Evolutionary conservation across 2,888 invertebrate species (phyloP).

Genomic region (Chrysolina oricalcia): DNA sequence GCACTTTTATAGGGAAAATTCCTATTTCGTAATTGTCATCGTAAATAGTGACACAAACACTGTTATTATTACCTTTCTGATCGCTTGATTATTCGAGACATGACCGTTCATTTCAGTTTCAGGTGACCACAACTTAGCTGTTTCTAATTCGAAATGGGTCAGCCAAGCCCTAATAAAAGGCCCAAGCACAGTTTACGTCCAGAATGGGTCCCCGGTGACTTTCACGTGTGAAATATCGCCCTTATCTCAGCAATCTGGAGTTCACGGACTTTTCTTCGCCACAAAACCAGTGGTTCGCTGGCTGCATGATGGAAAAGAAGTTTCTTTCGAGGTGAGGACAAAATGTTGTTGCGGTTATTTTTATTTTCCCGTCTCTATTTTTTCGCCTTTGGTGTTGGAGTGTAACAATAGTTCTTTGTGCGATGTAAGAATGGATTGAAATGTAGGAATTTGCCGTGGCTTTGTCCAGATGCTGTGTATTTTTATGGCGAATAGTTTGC

Average conservation of each 20-base stretch:
- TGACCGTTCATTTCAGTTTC: constrained; percentile 44
- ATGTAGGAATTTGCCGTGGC: not conserved
- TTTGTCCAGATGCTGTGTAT: constrained; percentile 1
- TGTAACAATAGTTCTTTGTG: constrained; percentile 11
- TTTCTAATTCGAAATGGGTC: constrained; percentile 60
- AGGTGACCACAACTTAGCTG: constrained; percentile 45
- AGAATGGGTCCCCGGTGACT: constrained; percentile 74
- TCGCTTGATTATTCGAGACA: constrained; percentile 6
- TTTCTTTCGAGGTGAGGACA: constrained; percentile 74
- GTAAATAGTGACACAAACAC: too few relatives aligned
- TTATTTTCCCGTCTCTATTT: not conserved
- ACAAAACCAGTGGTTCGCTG: constrained; percentile 71
- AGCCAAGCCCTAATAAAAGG: constrained; percentile 74
- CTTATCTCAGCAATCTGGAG: constrained; percentile 53
- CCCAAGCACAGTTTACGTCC: constrained; percentile 74
- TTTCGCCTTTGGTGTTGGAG: not conserved
- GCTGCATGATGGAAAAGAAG: constrained; percentile 75
- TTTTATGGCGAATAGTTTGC: not conserved
- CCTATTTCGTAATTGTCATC: too few relatives aligned
- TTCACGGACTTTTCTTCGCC: constrained; percentile 56
- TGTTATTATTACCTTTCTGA: not conserved
- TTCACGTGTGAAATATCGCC: constrained; percentile 75
- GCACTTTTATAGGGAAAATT: too few relatives aligned
- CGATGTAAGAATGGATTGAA: constrained; percentile 1
- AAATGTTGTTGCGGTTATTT: constrained; percentile 18